phyloP scores from a whole-genome alignment of 1,140 invertebrate species.

The Wiebesia pumilae region DNA sequence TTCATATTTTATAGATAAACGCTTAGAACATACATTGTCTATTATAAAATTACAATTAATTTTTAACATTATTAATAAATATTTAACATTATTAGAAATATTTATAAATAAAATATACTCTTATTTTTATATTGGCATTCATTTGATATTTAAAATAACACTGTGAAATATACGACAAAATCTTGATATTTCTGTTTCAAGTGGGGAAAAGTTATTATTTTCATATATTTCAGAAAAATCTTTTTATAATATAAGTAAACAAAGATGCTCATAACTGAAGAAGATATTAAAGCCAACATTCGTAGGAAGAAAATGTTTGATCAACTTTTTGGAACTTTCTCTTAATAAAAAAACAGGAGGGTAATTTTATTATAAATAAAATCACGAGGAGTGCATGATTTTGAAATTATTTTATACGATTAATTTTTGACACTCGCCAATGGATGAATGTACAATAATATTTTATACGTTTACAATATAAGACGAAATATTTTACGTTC shows the following conservation, averaged over 20 bases:
- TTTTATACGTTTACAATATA: not conserved
- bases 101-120: not conserved
- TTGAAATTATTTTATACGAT: not conserved
- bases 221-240: not conserved
- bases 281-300: not conserved
- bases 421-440: no score
- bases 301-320: not conserved
- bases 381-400: no score
- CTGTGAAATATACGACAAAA: not conserved
- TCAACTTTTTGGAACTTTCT: not conserved
- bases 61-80: not conserved
- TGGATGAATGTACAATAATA: not conserved
- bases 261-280: not conserved
- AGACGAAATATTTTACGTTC: not conserved
- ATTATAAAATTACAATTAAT: not conserved
- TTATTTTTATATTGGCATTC: not conserved
- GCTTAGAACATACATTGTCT: not conserved
- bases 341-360: no score
- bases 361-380: no score
- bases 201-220: not conserved
- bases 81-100: no score
- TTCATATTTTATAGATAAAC: constrained; percentile 1
- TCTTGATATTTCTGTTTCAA: not conserved
- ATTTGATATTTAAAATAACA: not conserved
- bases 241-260: not conserved